Percentiles rank a stretch among this genome's conserved stretches.
These are phyloP conservation scores for Ophiothrix spiculata DNA, from an alignment of 35 echinoderm and acorn worm genomes.

Conservation along the genomic window DNA sequence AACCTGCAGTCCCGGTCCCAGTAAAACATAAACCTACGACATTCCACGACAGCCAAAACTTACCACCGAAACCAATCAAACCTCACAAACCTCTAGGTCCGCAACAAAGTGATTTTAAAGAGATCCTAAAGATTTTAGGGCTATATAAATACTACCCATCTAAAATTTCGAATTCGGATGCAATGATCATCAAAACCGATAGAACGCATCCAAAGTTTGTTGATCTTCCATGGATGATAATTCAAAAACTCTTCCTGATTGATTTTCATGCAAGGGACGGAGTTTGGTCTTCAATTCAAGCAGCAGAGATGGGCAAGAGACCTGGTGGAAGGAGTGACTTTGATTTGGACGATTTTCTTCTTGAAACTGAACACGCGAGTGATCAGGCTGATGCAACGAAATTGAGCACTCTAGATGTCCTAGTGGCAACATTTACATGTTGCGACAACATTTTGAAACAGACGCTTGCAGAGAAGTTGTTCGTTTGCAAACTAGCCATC, in stretches of 20 bases:
- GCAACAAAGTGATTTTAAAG: no score
- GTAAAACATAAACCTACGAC: no score
- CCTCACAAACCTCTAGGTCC: no score
- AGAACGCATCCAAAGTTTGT: background rate
- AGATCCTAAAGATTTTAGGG: no score
- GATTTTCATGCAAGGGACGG: slow-evolving; percentile 22
- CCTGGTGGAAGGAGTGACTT: background rate
- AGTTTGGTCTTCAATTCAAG: background rate
- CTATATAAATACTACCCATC: slow-evolving; percentile 3
- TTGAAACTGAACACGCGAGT: background rate
- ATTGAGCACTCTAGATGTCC: background rate
- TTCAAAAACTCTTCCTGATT: slow-evolving; percentile 1
- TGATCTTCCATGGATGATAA: background rate
- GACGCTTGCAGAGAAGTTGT: slow-evolving; percentile 19
- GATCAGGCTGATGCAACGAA: background rate
- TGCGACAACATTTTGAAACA: slow-evolving; percentile 19
- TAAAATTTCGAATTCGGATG: slow-evolving; percentile 22
- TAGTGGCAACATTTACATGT: slow-evolving; percentile 19
- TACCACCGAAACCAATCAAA: no score
- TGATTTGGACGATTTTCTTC: slow-evolving; percentile 12
- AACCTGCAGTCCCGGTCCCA: no score
- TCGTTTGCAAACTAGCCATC: slow-evolving; percentile 28
- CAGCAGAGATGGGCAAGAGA: background rate
- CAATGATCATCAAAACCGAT: background rate
- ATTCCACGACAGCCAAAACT: no score